Evolutionary conservation across 2,888 invertebrate species (phyloP).

Genomic region (Caenorhabditis sp.): DNA sequence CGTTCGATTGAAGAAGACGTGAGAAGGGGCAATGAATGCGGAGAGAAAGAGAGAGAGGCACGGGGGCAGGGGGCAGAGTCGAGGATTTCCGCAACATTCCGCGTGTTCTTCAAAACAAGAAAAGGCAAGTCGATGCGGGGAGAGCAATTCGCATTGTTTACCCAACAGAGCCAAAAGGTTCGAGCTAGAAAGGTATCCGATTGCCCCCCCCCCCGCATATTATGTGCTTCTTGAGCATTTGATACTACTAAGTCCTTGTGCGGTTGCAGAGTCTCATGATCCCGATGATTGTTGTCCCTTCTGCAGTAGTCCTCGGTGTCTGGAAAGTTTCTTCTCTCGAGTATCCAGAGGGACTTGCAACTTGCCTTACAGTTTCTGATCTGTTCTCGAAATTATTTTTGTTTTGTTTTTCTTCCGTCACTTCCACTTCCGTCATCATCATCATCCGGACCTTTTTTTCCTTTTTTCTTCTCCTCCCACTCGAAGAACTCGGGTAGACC

Average conservation of each 20-base stretch:
- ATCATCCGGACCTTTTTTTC: constrained; percentile 29
- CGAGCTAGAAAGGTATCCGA: constrained; percentile 57
- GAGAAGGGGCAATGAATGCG: too few relatives aligned
- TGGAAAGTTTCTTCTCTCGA: not conserved
- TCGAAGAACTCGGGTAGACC: constrained; percentile 43
- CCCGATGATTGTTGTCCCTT: not conserved
- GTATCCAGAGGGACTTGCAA: constrained; percentile 5
- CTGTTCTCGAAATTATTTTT: not conserved
- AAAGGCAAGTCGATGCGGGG: constrained; percentile 12
- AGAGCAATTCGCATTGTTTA: constrained; percentile 45
- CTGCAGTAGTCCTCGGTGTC: not conserved
- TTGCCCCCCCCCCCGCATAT: constrained; percentile 39
- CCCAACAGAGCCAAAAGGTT: constrained; percentile 47
- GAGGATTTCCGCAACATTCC: constrained; percentile 45
- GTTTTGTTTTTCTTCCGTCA: constrained; percentile 3
- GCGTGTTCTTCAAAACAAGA: constrained; percentile 36
- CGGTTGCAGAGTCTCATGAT: constrained; percentile 3
- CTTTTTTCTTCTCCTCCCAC: constrained; percentile 37
- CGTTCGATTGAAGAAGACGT: constrained; percentile 11
- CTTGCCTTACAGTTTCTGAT: not conserved
- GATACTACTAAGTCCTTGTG: constrained; percentile 31
- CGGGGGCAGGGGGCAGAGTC: not conserved
- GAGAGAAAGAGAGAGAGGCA: not conserved
- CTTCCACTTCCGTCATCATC: constrained; percentile 13
- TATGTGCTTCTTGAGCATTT: constrained; percentile 54